Evolutionary conservation across 2,888 invertebrate genomes (phyloP).

Genomic region (Papilio gigon): DNA sequence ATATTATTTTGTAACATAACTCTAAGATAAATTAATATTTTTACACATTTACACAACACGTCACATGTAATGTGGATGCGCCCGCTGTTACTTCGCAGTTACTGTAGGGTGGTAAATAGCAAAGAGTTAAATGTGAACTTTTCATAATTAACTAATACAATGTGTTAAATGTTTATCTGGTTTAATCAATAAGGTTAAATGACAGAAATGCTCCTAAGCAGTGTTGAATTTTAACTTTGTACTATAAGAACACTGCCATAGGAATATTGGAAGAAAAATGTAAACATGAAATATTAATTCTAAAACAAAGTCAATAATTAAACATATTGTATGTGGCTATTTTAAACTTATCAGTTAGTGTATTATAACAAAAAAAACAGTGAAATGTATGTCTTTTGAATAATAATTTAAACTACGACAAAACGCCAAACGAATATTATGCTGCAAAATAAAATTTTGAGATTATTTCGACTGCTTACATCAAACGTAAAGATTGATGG

Average conservation of each 20-base stretch:
- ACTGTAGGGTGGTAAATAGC: neutral
- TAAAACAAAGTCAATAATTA: constrained; percentile 7
- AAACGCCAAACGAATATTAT: constrained; percentile 13
- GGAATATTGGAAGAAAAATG: constrained; percentile 13
- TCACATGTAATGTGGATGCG: constrained; percentile 43
- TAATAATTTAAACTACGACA: neutral
- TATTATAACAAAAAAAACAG: constrained; percentile 1
- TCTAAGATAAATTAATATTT: constrained; percentile 71
- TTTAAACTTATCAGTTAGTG: neutral
- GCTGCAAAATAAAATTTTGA: constrained; percentile 30
- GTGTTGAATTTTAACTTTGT: constrained; percentile 41
- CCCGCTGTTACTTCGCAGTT: constrained; percentile 14
- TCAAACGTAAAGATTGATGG: constrained; percentile 16
- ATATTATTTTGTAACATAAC: constrained; percentile 62
- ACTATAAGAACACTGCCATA: constrained; percentile 39
- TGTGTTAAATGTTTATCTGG: constrained; percentile 21
- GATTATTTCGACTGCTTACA: constrained; percentile 23
- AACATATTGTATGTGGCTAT: constrained; percentile 5
- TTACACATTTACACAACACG: constrained; percentile 72
- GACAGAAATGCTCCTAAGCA: constrained; percentile 32
- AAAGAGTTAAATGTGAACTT: neutral
- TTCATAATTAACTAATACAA: neutral
- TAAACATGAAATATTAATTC: neutral
- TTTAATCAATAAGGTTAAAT: neutral
- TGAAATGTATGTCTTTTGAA: neutral